Percentiles rank a stretch among this genome's conserved stretches.
Evolutionary conservation across 2,888 invertebrate genomes (phyloP).

Genomic region (Hybos culiciformis): DNA sequence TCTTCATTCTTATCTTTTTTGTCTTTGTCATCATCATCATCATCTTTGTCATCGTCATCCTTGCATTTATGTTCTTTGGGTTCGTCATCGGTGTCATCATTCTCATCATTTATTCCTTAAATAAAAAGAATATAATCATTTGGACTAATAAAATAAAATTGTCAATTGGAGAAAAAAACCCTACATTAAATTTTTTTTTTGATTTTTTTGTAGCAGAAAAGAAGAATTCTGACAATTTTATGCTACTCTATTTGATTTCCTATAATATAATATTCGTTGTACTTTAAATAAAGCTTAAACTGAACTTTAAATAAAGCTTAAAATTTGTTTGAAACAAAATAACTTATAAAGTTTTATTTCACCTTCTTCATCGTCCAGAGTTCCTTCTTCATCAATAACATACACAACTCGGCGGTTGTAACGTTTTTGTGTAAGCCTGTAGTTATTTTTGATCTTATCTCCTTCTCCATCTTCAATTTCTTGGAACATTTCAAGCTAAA

Average conservation of each 20-base stretch:
- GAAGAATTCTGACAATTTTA: too few species aligned
- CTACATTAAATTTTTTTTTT: too few species aligned
- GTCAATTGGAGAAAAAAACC: too few species aligned
- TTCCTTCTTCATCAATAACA: slow-evolving; percentile 14
- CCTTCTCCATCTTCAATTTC: slow-evolving; percentile 28
- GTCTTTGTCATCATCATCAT: neutral
- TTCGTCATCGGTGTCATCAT: slow-evolving; percentile 16
- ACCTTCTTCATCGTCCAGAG: neutral
- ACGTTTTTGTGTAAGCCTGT: slow-evolving; percentile 27
- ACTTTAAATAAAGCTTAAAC: too few species aligned
- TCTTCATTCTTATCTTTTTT: neutral
- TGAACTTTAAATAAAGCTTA: too few species aligned
- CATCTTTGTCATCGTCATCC: neutral
- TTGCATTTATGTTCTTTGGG: slow-evolving; percentile 3
- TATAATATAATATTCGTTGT: too few species aligned
- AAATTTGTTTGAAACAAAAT: too few species aligned
- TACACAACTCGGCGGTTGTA: slow-evolving; percentile 26
- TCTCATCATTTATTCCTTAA: neutral
- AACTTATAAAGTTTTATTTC: too few species aligned
- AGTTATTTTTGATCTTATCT: slow-evolving; percentile 36
- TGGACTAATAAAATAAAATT: too few species aligned
- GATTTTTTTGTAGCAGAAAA: too few species aligned
- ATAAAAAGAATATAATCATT: too few species aligned
- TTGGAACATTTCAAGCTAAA: slow-evolving; percentile 34
- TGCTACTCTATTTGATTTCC: too few species aligned